Conservation (phyloP, 2,888 invertebrate genomes). For the Mycalesis mineus region DNA sequence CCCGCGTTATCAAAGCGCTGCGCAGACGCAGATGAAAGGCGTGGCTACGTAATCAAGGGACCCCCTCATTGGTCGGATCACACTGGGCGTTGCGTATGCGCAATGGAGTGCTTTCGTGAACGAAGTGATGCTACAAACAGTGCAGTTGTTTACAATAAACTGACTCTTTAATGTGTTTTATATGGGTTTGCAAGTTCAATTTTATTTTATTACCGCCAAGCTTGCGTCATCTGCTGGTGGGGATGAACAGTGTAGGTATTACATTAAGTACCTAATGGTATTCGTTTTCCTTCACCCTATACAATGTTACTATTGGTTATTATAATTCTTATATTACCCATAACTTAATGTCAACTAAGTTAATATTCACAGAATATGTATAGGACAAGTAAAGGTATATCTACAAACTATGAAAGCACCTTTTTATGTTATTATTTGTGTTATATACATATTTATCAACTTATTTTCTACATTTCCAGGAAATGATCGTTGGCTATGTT, state of each 20-base stretch:
- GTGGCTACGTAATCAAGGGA: conserved; percentile 46
- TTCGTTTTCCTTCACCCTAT: background rate
- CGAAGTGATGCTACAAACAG: conserved; percentile 65
- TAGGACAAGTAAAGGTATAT: too few relatives aligned
- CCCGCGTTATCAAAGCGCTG: conserved; percentile 37
- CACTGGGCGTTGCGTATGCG: conserved; percentile 50
- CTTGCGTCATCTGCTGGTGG: conserved; percentile 55
- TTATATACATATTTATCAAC: too few relatives aligned
- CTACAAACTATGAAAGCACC: too few relatives aligned
- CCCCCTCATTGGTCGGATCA: conserved; percentile 47
- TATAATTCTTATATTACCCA: too few relatives aligned
- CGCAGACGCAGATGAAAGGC: conserved; percentile 62
- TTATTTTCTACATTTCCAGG: too few relatives aligned
- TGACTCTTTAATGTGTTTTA: conserved; percentile 71
- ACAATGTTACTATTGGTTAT: too few relatives aligned
- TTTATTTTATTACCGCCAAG: conserved; percentile 60
- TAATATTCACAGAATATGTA: too few relatives aligned
- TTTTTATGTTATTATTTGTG: too few relatives aligned
- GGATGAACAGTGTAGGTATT: conserved; percentile 30
- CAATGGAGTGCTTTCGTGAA: conserved; percentile 57
- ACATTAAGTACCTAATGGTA: conserved; percentile 13
- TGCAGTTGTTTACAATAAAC: conserved; percentile 74
- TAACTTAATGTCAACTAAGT: too few relatives aligned
- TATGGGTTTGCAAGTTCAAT: conserved; percentile 66
- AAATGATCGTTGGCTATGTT: too few relatives aligned